Evolutionary conservation across 2,888 invertebrate species (phyloP).

Genomic region (Drosophila incognita): DNA sequence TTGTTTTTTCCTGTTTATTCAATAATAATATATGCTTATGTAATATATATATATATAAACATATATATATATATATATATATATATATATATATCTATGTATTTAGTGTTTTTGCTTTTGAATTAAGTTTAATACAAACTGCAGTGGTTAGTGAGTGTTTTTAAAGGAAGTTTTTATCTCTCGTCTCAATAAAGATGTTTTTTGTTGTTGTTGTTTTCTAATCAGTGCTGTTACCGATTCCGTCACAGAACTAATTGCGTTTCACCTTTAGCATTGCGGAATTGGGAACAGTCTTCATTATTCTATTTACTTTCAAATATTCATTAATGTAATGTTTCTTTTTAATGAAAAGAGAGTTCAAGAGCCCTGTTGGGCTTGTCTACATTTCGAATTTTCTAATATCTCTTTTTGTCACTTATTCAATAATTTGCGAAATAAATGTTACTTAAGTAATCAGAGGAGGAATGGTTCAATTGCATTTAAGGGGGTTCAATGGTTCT

Average conservation of each 20-base stretch:
- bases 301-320: slow-evolving; percentile 4
- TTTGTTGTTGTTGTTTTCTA: slow-evolving; percentile 1
- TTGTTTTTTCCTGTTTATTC: slow-evolving; percentile 39
- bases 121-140: slow-evolving; percentile 42
- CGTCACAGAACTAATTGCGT: slow-evolving; percentile 3
- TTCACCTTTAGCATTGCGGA: slow-evolving; percentile 9
- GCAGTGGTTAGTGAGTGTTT: slow-evolving; percentile 38
- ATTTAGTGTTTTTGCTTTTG: slow-evolving; percentile 44
- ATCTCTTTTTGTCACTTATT: slow-evolving; percentile 1
- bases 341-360: slow-evolving; percentile 8
- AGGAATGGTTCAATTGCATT: slow-evolving; percentile 34
- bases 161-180: slow-evolving; percentile 41
- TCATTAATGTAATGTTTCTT: background rate
- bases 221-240: slow-evolving; percentile 13
- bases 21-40: slow-evolving; percentile 48
- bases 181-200: slow-evolving; percentile 12
- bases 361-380: slow-evolving; percentile 7
- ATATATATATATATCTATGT: slow-evolving; percentile 36
- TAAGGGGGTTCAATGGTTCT: slow-evolving; percentile 17
- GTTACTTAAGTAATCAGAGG: slow-evolving; percentile 21
- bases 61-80: slow-evolving; percentile 39
- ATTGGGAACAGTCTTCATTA: slow-evolving; percentile 27
- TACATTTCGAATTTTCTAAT: slow-evolving; percentile 16
- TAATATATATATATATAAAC: slow-evolving; percentile 29
- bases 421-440: slow-evolving; percentile 16